Base-by-base conservation (phyloP, 53 echinoderm and acorn worm genomes). In the Crossaster papposus region DNA sequence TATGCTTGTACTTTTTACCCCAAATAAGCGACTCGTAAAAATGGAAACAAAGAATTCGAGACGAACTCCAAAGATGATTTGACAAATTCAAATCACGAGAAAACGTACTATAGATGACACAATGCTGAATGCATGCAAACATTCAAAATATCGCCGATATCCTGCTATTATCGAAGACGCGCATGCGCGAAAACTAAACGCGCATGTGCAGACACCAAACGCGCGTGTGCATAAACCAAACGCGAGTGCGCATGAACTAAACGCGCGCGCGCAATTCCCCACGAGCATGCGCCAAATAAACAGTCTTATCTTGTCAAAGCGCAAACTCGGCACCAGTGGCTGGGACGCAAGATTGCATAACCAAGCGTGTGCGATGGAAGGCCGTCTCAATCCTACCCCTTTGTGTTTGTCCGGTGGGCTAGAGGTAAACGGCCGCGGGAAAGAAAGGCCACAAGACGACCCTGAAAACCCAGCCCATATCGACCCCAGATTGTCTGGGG, bases 401-500 rank as follows among this genome's bases (percentile, higher is more conserved):
- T 82, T 70, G 68, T 37, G 82, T 82, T 68, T 82, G 65, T 65
- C 82, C 29, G 82, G 82, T 12, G 29, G n/a, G 32, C 4, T 0
- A 30, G 44, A 65, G 82, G 82, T 70, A 82, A 70, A 70, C 38
- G 82, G 65, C 82, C 82, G 68, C 15, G 38, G 68, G n/a, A n/a
- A 65, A 38, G 65, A 82, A 54, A 58, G 23, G 4, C 15, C 3
- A 1, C 65, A 20, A 14, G 13, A 33, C 51, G 68, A n/a, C 82
- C 82, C 68, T 70, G 82, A 82, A 82, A 65, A 82, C 28, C n/a
- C 36, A 65, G 23, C 50, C 33, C 82, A 24, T 68, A 82, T 82
- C 82, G 82, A 82, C 68, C 82, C 30, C 7, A 36, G 44, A 36
- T 68, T 82, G 82, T 82, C 82, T 82, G 82, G n/a, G n/a, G 38